These are phyloP conservation scores for Xiphophorus couchianus DNA, from an alignment of 2,113 vertebrate genomes.

Conservation along the genomic window DNA sequence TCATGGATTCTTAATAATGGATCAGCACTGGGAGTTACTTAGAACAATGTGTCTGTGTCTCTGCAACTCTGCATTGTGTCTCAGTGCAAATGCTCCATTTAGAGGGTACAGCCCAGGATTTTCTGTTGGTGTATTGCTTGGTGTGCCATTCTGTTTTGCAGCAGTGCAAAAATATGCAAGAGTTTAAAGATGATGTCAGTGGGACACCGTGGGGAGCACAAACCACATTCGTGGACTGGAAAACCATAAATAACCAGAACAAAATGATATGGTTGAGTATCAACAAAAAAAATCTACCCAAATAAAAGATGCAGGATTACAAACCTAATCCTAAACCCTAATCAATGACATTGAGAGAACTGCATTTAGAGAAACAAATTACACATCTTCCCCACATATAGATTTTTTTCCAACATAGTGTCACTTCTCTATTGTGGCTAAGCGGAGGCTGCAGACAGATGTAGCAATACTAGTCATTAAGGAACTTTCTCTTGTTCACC, in stretches of 20 bases:
- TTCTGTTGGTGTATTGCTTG: constrained; percentile 51
- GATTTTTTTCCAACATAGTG: constrained; percentile 19
- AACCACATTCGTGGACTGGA: constrained; percentile 52
- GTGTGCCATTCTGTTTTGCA: constrained; percentile 30
- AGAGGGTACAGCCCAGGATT: constrained; percentile 43
- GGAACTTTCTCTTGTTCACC: constrained; percentile 46
- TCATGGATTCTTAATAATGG: constrained; percentile 79
- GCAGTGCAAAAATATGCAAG: constrained; percentile 34
- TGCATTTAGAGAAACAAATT: constrained; percentile 30
- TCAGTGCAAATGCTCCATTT: constrained; percentile 54
- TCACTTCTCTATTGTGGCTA: constrained; percentile 28
- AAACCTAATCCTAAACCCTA: constrained; percentile 35
- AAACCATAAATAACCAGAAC: constrained; percentile 56
- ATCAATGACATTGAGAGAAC: neutral
- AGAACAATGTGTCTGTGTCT: constrained; percentile 54
- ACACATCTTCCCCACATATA: constrained; percentile 20
- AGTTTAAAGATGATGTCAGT: constrained; percentile 57
- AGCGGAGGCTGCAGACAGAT: constrained; percentile 36
- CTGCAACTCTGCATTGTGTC: constrained; percentile 43
- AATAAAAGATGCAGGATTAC: constrained; percentile 31
- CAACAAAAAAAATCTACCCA: constrained; percentile 25
- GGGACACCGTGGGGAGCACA: constrained; percentile 40
- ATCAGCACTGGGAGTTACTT: constrained; percentile 73
- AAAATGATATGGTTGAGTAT: constrained; percentile 26
- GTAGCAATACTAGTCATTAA: constrained; percentile 70